These are phyloP conservation scores for Hanleya hanleyi DNA, from an alignment of 2,888 invertebrate species.

Conservation along the genomic window DNA sequence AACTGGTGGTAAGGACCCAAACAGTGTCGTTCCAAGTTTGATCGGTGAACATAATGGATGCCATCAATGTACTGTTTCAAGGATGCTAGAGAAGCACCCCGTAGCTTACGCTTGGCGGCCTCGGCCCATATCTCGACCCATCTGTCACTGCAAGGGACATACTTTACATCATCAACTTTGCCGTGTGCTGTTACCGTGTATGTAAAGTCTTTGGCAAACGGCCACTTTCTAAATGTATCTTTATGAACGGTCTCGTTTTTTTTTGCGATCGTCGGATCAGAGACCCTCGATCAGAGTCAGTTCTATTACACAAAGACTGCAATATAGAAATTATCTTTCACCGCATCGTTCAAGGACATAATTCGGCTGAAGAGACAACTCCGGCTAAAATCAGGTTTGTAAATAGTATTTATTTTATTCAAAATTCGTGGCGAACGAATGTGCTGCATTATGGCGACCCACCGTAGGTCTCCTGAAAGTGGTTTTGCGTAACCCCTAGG, in stretches of 20 bases:
- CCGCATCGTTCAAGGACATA: too few species aligned
- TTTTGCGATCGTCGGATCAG: too few species aligned
- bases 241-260: not conserved
- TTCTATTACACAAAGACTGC: too few species aligned
- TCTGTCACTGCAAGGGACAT: not conserved
- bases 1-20: not conserved
- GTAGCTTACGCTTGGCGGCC: not conserved
- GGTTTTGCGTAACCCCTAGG: too few species aligned
- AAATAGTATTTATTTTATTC: too few species aligned
- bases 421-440: too few species aligned
- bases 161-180: not conserved
- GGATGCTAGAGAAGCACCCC: not conserved
- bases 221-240: not conserved
- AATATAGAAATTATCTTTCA: too few species aligned
- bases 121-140: not conserved
- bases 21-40: not conserved
- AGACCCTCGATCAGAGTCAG: too few species aligned
- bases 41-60: not conserved
- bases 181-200: not conserved
- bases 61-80: not conserved
- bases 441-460: too few species aligned
- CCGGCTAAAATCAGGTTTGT: too few species aligned
- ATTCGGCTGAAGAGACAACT: too few species aligned
- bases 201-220: not conserved
- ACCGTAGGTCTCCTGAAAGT: too few species aligned